phyloP scores from a whole-genome alignment of 2,888 invertebrate species.

The Leptinotarsa tumamoca region DNA sequence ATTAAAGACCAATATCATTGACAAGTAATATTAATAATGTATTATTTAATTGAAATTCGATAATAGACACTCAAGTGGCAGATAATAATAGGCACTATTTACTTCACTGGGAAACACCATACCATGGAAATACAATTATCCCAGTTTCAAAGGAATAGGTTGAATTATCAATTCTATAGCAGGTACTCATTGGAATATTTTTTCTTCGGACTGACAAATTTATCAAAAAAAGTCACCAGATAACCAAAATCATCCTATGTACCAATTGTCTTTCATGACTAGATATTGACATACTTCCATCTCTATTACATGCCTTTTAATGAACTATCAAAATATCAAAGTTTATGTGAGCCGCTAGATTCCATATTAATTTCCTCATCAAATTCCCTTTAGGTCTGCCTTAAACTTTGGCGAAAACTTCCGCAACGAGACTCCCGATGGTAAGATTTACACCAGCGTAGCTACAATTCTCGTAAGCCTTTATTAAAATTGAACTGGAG shows the following conservation, averaged over 20 bases:
- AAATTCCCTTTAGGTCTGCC: constrained; percentile 12
- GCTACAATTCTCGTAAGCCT: constrained; percentile 20
- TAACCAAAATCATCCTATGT: not conserved
- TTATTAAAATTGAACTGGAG: constrained; percentile 20
- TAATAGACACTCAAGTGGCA: too few relatives aligned
- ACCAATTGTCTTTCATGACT: not conserved
- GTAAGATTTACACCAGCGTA: constrained; percentile 20
- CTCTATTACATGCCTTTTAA: not conserved
- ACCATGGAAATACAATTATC: too few relatives aligned
- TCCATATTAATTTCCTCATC: constrained; percentile 19
- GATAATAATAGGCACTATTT: too few relatives aligned
- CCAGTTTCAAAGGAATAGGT: too few relatives aligned
- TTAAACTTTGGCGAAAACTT: constrained; percentile 7
- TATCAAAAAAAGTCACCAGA: not conserved
- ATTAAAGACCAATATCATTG: too few relatives aligned
- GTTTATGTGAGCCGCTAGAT: not conserved
- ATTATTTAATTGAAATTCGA: too few relatives aligned
- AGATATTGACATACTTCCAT: not conserved
- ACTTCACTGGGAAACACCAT: too few relatives aligned
- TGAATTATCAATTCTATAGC: too few relatives aligned
- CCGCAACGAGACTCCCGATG: constrained; percentile 16
- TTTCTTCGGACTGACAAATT: too few relatives aligned
- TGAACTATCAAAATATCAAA: constrained; percentile 9
- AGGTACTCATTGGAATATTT: too few relatives aligned
- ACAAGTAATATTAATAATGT: too few relatives aligned